These are phyloP conservation scores for Siniperca undulata DNA, from an alignment of 2,797 vertebrate genomes.

Conservation along the genomic window DNA sequence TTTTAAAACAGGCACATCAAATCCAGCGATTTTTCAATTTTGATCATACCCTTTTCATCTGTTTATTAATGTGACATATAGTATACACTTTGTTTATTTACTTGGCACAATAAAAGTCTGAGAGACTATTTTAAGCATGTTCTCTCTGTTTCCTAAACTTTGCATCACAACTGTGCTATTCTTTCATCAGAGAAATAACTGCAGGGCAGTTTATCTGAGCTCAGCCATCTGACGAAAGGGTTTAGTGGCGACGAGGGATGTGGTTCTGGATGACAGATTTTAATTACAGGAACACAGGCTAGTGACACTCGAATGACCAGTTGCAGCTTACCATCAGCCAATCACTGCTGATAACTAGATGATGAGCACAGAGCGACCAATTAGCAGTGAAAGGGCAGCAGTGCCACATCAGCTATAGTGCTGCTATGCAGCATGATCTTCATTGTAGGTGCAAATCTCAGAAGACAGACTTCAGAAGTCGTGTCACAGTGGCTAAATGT, in stretches of 20 bases:
- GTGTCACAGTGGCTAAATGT: conserved; percentile 57
- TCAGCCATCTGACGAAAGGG: conserved; percentile 85
- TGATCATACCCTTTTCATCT: conserved; percentile 16
- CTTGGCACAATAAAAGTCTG: conserved; percentile 7
- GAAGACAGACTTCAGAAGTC: conserved; percentile 56
- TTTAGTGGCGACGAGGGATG: conserved; percentile 83
- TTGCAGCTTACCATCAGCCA: conserved; percentile 83
- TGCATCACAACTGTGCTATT: conserved; percentile 45
- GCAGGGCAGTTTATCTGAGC: conserved; percentile 84
- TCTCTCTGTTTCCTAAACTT: conserved; percentile 52
- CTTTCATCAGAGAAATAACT: conserved; percentile 69
- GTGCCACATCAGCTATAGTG: conserved; percentile 69
- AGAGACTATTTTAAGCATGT: conserved; percentile 25
- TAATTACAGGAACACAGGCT: conserved; percentile 87
- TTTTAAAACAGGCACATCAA: not conserved
- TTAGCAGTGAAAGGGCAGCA: conserved; percentile 81
- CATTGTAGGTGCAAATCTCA: conserved; percentile 68
- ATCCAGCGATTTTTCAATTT: conserved; percentile 8
- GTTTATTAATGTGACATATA: conserved; percentile 31
- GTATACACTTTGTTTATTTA: conserved; percentile 20
- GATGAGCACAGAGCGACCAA: conserved; percentile 79
- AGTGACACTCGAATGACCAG: conserved; percentile 86
- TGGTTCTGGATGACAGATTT: conserved; percentile 89
- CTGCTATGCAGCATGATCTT: conserved; percentile 72
- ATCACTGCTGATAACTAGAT: conserved; percentile 84